Evolutionary conservation across 2,888 invertebrate species (phyloP).

Genomic region (Melipona bicolor): DNA sequence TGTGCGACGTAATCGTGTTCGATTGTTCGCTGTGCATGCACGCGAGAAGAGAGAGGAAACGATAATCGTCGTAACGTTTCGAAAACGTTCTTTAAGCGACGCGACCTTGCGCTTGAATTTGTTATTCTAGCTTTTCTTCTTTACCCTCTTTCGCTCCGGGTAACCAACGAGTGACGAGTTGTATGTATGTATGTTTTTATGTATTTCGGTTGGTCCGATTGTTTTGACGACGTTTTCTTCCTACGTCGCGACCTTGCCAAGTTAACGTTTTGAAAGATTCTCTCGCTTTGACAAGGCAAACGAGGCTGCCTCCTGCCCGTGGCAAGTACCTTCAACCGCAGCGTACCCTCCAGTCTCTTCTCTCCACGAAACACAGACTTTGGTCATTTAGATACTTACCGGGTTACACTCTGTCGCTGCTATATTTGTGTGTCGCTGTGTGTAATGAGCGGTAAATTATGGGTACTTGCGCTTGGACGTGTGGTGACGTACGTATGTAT

Average conservation of each 20-base stretch:
- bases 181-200: not conserved
- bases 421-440: not conserved
- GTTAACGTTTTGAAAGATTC: slow-evolving; percentile 42
- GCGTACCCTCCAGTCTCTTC: not conserved
- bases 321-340: slow-evolving; percentile 10
- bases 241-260: slow-evolving; percentile 29
- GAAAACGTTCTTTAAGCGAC: slow-evolving; percentile 13
- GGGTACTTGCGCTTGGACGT: not conserved
- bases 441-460: slow-evolving; percentile 42
- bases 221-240: slow-evolving; percentile 12
- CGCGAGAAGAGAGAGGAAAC: not conserved
- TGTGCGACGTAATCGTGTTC: not conserved
- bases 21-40: not conserved
- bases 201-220: not conserved
- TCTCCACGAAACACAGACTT: not conserved
- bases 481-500: not conserved
- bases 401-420: not conserved
- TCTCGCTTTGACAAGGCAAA: slow-evolving; percentile 40
- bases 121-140: slow-evolving; percentile 1
- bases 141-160: slow-evolving; percentile 6
- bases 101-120: slow-evolving; percentile 42
- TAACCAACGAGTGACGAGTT: not conserved
- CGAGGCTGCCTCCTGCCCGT: slow-evolving; percentile 24
- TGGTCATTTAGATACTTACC: slow-evolving; percentile 29
- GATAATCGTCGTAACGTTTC: not conserved